Conservation (phyloP, 2,888 invertebrate genomes). For the Cephus runcator region DNA sequence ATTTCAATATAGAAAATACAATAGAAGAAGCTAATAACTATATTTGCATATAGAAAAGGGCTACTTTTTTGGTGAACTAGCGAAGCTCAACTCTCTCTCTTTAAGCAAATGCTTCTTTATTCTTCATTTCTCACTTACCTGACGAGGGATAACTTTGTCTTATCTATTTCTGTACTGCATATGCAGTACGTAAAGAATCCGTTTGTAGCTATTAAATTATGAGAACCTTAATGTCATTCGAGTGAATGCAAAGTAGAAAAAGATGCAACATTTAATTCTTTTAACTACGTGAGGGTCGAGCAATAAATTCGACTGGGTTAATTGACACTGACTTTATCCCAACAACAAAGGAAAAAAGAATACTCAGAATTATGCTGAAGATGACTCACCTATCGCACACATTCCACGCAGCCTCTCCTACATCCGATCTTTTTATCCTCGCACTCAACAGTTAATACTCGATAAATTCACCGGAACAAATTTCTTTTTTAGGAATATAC, state of each 20-base stretch:
- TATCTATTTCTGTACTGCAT: not conserved
- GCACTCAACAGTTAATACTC: not conserved
- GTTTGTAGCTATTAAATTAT: not conserved
- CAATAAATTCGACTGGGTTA: not conserved
- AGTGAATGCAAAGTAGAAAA: not conserved
- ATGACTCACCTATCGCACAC: conserved; percentile 21
- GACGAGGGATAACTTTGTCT: not conserved
- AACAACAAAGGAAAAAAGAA: conserved; percentile 2
- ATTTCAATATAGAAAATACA: not conserved
- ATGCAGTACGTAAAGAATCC: not conserved
- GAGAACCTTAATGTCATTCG: not conserved
- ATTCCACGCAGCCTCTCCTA: conserved; percentile 5
- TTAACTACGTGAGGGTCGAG: not conserved
- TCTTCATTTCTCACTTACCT: not conserved
- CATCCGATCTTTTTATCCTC: not conserved
- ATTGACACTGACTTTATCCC: not conserved
- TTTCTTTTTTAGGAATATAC: not conserved
- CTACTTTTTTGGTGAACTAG: not conserved
- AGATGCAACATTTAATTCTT: not conserved
- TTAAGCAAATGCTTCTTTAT: not conserved
- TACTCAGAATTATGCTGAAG: conserved; percentile 11
- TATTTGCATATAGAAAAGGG: not conserved
- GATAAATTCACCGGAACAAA: not conserved
- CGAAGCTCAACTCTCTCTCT: not conserved
- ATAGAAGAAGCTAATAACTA: not conserved